These are phyloP conservation scores for Cnemophilus loriae DNA, from an alignment of 2,113 vertebrate genomes.

Conservation along the genomic window DNA sequence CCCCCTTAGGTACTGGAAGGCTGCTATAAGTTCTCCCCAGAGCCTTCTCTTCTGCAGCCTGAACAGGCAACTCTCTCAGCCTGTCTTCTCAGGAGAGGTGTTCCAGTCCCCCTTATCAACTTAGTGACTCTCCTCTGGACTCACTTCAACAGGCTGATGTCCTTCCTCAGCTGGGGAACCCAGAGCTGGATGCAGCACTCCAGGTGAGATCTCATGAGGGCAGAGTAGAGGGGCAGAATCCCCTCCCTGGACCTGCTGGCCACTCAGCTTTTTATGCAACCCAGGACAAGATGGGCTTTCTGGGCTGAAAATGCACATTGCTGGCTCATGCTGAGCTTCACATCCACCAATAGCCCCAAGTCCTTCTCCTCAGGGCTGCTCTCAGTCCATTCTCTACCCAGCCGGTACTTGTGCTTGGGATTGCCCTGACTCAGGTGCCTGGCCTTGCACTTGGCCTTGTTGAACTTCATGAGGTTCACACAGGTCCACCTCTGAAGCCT, in stretches of 20 bases:
- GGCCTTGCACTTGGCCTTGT: background rate
- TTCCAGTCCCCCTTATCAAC: background rate
- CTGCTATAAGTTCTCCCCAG: background rate
- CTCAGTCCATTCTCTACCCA: background rate
- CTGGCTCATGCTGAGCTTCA: accelerated
- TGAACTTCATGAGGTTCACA: background rate
- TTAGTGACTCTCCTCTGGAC: background rate
- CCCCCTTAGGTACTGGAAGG: background rate
- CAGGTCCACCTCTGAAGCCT: background rate
- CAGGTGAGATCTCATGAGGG: background rate
- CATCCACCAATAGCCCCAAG: background rate
- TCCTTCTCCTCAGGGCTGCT: background rate
- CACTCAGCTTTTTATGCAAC: background rate
- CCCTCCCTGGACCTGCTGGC: too few relatives aligned
- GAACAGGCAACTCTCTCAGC: background rate
- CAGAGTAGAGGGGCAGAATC: background rate
- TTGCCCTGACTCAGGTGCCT: background rate
- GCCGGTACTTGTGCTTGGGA: background rate
- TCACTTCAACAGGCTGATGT: background rate
- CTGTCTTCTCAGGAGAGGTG: background rate
- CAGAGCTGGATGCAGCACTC: background rate
- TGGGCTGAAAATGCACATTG: accelerated
- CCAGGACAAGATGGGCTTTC: background rate
- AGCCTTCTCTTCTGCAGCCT: background rate
- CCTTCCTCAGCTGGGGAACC: background rate